These are phyloP conservation scores for Cranoglanis bouderius DNA, from an alignment of 2,113 vertebrate genomes.

Conservation along the genomic window DNA sequence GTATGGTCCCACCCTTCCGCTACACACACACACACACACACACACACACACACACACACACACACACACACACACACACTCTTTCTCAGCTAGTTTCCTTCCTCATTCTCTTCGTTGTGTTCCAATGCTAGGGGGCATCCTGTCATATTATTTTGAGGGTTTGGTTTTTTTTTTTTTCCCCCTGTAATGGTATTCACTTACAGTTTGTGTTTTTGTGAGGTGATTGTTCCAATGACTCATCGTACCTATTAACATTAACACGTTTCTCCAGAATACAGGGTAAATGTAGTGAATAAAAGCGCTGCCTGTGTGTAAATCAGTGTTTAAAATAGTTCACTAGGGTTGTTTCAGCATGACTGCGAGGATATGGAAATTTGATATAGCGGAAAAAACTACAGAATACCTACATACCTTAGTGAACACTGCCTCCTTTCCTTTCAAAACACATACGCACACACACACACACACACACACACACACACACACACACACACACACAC, in stretches of 20 bases:
- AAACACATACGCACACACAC: neutral
- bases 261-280: neutral
- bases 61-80: constrained; percentile 1
- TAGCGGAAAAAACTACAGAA: constrained; percentile 65
- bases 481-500: neutral
- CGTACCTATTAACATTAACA: neutral
- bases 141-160: neutral
- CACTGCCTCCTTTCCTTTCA: constrained; percentile 58
- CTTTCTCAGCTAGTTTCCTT: constrained; percentile 18
- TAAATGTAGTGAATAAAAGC: constrained; percentile 30
- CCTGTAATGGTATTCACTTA: neutral
- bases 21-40: neutral
- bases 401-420: constrained; percentile 63
- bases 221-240: constrained; percentile 14
- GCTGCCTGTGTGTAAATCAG: constrained; percentile 39
- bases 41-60: neutral
- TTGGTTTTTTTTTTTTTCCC: neutral
- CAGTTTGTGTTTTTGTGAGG: neutral
- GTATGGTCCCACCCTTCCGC: constrained; percentile 50
- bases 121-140: neutral
- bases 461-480: neutral
- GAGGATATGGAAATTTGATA: constrained; percentile 41
- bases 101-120: neutral
- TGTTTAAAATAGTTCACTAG: constrained; percentile 49
- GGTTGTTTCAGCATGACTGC: constrained; percentile 43